These are phyloP conservation scores for Percina caprodes DNA, from an alignment of 2,113 vertebrate species.

Conservation along the genomic window DNA sequence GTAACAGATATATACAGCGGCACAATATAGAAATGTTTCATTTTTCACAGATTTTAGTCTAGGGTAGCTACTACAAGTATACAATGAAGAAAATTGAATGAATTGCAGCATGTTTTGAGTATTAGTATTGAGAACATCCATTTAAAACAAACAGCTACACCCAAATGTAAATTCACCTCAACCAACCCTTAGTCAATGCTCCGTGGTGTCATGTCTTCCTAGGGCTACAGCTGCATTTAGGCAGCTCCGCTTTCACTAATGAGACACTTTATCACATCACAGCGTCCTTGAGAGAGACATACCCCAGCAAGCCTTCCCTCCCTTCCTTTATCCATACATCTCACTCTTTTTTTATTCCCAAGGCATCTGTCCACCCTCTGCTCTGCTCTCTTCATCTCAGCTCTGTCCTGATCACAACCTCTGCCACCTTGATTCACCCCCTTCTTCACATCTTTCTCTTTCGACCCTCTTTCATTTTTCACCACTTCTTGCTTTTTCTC, in stretches of 20 bases:
- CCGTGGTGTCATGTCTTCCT: conserved; percentile 25
- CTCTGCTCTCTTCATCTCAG: neutral
- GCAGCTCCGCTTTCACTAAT: conserved; percentile 46
- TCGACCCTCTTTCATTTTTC: neutral
- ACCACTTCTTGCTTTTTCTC: neutral
- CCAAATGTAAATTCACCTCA: conserved; percentile 6
- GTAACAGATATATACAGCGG: neutral
- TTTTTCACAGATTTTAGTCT: neutral
- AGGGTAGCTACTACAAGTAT: too few species aligned
- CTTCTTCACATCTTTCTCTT: neutral
- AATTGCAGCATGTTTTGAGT: neutral
- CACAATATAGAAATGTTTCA: neutral
- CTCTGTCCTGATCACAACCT: conserved; percentile 24
- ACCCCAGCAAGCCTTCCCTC: neutral
- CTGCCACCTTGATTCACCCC: conserved; percentile 11
- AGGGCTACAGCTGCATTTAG: conserved; percentile 24
- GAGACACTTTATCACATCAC: conserved; percentile 59
- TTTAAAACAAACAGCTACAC: conserved; percentile 4
- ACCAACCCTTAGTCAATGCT: conserved; percentile 20
- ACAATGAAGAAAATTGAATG: neutral
- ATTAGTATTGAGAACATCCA: neutral
- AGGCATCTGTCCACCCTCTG: conserved; percentile 14
- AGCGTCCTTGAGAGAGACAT: conserved; percentile 55
- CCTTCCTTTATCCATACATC: conserved; percentile 33
- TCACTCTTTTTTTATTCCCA: conserved; percentile 28